Evolutionary conservation across 1,140 invertebrate genomes (phyloP).

Genomic region (Heliconius hermathena): DNA sequence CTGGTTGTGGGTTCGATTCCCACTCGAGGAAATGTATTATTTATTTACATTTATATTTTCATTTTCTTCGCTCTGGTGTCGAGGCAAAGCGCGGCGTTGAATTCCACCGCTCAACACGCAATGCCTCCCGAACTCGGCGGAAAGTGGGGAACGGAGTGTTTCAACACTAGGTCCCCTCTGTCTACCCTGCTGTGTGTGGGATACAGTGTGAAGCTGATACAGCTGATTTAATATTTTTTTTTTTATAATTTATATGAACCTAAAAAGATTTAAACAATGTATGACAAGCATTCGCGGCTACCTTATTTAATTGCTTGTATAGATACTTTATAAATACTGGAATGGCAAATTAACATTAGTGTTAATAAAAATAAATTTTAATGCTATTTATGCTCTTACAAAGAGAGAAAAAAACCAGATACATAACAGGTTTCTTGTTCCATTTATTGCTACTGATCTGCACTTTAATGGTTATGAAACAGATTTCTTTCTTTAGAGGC

Average conservation of each 20-base stretch:
- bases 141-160: too few species aligned
- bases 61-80: too few species aligned
- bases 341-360: background rate
- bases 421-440: slow-evolving; percentile 10
- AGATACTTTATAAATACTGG: slow-evolving; percentile 22
- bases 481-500: slow-evolving; percentile 23
- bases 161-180: too few species aligned
- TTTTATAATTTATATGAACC: background rate
- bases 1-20: too few species aligned
- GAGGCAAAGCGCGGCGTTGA: too few species aligned
- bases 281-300: background rate
- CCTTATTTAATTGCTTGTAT: slow-evolving; percentile 29
- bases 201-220: too few species aligned
- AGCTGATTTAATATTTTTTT: too few species aligned
- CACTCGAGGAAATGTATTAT: too few species aligned
- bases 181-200: too few species aligned
- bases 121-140: too few species aligned
- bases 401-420: slow-evolving; percentile 11
- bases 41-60: too few species aligned
- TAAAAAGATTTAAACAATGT: background rate
- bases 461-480: slow-evolving; percentile 24
- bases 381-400: background rate
- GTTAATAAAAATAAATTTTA: slow-evolving; percentile 16
- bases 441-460: slow-evolving; percentile 21
- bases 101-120: too few species aligned